Evolutionary conservation across 2,797 vertebrate species (phyloP).

Genomic region (Rhinophrynus dorsalis): DNA sequence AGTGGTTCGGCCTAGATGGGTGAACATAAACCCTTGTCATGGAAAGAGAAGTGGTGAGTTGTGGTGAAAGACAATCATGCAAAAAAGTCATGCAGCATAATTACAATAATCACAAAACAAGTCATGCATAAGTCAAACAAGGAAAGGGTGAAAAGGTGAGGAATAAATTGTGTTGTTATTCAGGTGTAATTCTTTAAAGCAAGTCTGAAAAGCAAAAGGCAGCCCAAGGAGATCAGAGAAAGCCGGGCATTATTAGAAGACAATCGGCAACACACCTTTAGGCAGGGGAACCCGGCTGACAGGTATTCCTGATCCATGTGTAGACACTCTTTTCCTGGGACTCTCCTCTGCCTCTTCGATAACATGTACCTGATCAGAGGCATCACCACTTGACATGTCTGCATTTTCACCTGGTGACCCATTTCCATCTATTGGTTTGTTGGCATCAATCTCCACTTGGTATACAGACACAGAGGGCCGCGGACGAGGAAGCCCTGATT

Average conservation of each 20-base stretch:
- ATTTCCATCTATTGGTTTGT: slow-evolving; percentile 28
- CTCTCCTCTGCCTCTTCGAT: background rate
- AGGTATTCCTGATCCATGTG: slow-evolving; percentile 47
- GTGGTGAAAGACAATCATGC: slow-evolving; percentile 57
- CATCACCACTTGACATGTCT: slow-evolving; percentile 3
- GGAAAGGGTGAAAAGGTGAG: slow-evolving; percentile 31
- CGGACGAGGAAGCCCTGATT: background rate
- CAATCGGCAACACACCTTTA: slow-evolving; percentile 66
- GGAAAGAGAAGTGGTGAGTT: slow-evolving; percentile 19
- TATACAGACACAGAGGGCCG: slow-evolving; percentile 44
- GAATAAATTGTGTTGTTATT: background rate
- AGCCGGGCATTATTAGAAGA: slow-evolving; percentile 36
- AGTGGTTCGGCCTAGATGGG: slow-evolving; percentile 12
- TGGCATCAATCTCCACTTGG: slow-evolving; percentile 54
- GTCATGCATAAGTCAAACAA: background rate
- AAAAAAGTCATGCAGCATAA: slow-evolving; percentile 38
- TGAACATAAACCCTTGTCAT: background rate
- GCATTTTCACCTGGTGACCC: slow-evolving; percentile 25
- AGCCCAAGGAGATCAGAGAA: slow-evolving; percentile 52
- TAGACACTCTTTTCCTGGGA: slow-evolving; percentile 44
- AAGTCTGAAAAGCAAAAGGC: slow-evolving; percentile 41
- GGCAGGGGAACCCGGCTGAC: slow-evolving; percentile 64
- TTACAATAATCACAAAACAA: background rate
- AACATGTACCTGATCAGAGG: slow-evolving; percentile 5
- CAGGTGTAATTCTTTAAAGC: slow-evolving; percentile 48